Evolutionary conservation across 2,113 vertebrate genomes (phyloP).

Genomic region (Percopsis transmontana): DNA sequence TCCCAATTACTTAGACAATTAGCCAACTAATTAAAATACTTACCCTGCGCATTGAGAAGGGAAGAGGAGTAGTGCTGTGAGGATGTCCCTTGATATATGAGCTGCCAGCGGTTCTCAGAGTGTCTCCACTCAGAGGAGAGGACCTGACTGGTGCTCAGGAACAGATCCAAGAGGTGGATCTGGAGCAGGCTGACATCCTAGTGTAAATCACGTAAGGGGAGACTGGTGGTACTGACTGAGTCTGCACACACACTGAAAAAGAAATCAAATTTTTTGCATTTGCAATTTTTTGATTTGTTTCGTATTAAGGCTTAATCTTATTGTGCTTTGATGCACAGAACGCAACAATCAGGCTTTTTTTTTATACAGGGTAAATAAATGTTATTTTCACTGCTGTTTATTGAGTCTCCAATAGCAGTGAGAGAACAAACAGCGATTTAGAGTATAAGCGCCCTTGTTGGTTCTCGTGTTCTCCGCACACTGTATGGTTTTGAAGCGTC

Average conservation of each 20-base stretch:
- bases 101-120: constrained; percentile 81
- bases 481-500: too few relatives aligned
- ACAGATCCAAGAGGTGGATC: constrained; percentile 31
- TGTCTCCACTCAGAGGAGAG: constrained; percentile 58
- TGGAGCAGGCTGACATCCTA: constrained; percentile 32
- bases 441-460: too few relatives aligned
- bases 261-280: too few relatives aligned
- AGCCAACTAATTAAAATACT: constrained; percentile 99
- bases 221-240: constrained; percentile 23
- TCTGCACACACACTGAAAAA: too few relatives aligned
- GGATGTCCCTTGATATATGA: constrained; percentile 84
- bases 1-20: constrained; percentile 99
- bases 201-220: constrained; percentile 44
- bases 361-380: too few relatives aligned
- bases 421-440: too few relatives aligned
- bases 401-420: too few relatives aligned
- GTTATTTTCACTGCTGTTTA: too few relatives aligned
- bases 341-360: too few relatives aligned
- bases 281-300: neutral
- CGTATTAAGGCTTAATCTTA: neutral
- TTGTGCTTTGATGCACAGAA: too few relatives aligned
- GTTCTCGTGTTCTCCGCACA: too few relatives aligned
- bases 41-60: constrained; percentile 94
- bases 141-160: constrained; percentile 45
- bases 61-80: constrained; percentile 79